Evolutionary conservation across 2,888 invertebrate species (phyloP).

Genomic region (Caprella mutica): DNA sequence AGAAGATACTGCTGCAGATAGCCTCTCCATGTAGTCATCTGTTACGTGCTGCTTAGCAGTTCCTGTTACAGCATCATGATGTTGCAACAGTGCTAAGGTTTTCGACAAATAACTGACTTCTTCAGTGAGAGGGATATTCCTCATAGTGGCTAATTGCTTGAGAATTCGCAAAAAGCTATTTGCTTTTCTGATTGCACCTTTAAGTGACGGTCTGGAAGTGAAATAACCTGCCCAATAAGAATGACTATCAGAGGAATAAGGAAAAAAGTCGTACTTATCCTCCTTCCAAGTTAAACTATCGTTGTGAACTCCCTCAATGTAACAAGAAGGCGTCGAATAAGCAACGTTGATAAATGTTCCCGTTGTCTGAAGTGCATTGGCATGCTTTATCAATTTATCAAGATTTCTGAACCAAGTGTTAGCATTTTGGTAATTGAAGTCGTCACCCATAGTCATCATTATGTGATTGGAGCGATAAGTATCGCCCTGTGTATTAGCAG

Average conservation of each 20-base stretch:
- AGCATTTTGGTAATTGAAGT: conserved; percentile 77
- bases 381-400: conserved; percentile 65
- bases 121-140: too few species aligned
- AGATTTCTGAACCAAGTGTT: conserved; percentile 67
- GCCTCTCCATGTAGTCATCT: conserved; percentile 67
- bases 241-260: conserved; percentile 44
- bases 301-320: conserved; percentile 46
- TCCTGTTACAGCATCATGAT: conserved; percentile 45
- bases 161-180: conserved; percentile 38
- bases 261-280: conserved; percentile 44
- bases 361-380: conserved; percentile 38
- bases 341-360: conserved; percentile 58
- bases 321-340: conserved; percentile 43
- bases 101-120: conserved; percentile 12
- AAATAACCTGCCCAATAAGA: conserved; percentile 51
- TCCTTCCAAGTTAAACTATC: conserved; percentile 41
- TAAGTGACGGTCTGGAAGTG: conserved; percentile 38
- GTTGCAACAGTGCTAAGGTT: conserved; percentile 42
- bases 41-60: conserved; percentile 50
- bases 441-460: conserved; percentile 78
- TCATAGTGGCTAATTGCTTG: too few species aligned
- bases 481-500: conserved; percentile 47
- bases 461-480: conserved; percentile 59
- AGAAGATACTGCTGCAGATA: too few species aligned
- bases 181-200: conserved; percentile 35